Percentiles rank a stretch among this genome's conserved stretches.
phyloP scores from a whole-genome alignment of 2,797 vertebrate species.

The Falco biarmicus region DNA sequence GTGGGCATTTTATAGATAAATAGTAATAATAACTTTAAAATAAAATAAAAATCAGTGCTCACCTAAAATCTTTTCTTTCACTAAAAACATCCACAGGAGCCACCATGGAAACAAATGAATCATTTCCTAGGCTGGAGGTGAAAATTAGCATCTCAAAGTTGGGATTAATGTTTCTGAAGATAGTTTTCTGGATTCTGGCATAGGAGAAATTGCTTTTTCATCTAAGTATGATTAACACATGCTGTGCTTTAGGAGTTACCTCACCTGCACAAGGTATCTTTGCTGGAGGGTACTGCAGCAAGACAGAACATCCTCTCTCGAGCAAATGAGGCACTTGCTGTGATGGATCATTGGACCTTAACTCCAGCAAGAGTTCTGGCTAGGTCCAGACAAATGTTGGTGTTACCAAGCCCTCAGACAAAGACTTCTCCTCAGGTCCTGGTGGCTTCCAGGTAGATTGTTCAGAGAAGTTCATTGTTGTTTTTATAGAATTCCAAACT shows the following conservation, averaged over 20 bases:
- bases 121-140: neutral
- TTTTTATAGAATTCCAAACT: neutral
- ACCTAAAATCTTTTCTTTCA: neutral
- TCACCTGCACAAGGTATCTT: neutral
- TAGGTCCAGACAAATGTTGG: neutral
- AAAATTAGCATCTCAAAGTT: neutral
- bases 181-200: neutral
- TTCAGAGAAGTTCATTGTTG: neutral
- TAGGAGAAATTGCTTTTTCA: neutral
- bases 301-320: rapidly evolving
- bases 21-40: neutral
- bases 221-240: neutral
- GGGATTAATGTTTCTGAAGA: neutral
- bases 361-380: neutral
- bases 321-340: neutral
- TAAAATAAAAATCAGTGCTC: neutral
- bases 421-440: neutral
- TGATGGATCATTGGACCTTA: neutral
- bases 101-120: neutral
- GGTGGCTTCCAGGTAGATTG: neutral
- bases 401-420: neutral
- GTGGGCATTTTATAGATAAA: neutral
- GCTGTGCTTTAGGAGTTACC: neutral
- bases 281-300: neutral
- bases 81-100: neutral